A percentile compares a stretch with the other conserved stretches of the same genome.
These are phyloP conservation scores for Lasioglossum malachurum DNA, from an alignment of 2,888 invertebrate species.

Conservation along the genomic window DNA sequence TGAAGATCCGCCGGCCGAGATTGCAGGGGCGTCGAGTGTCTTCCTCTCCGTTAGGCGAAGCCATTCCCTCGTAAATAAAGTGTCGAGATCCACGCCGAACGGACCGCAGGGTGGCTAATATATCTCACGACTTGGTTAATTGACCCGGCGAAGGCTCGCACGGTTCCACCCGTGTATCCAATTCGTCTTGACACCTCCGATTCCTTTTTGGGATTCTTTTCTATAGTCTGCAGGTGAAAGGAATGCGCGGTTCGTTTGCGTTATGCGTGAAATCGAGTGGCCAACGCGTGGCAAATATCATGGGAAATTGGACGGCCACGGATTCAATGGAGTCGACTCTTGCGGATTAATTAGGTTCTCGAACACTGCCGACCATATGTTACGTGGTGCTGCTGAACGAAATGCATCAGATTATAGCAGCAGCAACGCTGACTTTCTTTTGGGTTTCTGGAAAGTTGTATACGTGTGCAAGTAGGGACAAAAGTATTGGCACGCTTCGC, in stretches of 20 bases:
- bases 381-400: not conserved
- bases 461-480: no score
- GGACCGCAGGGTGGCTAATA: conserved; percentile 74
- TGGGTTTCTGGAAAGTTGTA: not conserved
- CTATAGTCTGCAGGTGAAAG: conserved; percentile 62
- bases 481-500: no score
- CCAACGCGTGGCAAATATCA: conserved; percentile 33
- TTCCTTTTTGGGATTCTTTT: conserved; percentile 61
- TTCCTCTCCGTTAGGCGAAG: conserved; percentile 55
- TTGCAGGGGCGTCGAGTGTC: conserved; percentile 73
- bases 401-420: not conserved
- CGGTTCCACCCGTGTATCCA: conserved; percentile 73
- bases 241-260: conserved; percentile 66
- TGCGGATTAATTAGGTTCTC: conserved; percentile 12
- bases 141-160: conserved; percentile 77
- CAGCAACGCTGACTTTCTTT: not conserved
- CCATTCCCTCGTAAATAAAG: conserved; percentile 79
- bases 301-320: conserved; percentile 20
- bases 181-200: conserved; percentile 74
- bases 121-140: conserved; percentile 79
- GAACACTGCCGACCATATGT: not conserved
- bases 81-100: conserved; percentile 66
- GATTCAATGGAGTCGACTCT: conserved; percentile 19
- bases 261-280: conserved; percentile 58
- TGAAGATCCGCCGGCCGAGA: conserved; percentile 78